Percentiles rank a stretch among this genome's conserved stretches.
Evolutionary conservation across 2,113 vertebrate species (phyloP).

Genomic region (Puma concolor): DNA sequence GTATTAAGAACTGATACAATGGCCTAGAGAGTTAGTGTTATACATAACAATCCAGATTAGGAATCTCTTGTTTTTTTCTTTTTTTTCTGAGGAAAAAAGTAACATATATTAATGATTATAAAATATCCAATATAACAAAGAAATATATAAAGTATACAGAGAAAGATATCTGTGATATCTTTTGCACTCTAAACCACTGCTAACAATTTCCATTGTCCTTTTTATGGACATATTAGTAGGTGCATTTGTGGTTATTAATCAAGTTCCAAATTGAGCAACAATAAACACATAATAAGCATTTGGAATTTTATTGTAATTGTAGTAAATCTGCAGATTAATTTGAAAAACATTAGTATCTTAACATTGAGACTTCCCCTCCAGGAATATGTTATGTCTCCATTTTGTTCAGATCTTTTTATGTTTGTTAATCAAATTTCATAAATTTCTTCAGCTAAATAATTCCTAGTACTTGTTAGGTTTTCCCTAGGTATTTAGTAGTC

Average conservation of each 20-base stretch:
- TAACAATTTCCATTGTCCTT: constrained; percentile 41
- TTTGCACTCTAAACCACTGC: background rate
- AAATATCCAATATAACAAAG: constrained; percentile 26
- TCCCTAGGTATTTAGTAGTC: background rate
- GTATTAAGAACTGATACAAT: constrained; percentile 1
- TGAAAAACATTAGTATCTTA: background rate
- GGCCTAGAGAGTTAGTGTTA: background rate
- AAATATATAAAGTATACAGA: background rate
- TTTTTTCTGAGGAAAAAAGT: background rate
- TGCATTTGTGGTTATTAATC: constrained; percentile 5
- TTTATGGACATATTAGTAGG: constrained; percentile 15
- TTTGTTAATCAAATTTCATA: constrained; percentile 24
- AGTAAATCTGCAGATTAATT: constrained; percentile 43
- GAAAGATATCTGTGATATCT: background rate
- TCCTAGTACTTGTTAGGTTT: constrained; percentile 27
- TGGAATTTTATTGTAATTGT: constrained; percentile 2
- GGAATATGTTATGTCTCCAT: background rate
- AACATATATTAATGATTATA: background rate
- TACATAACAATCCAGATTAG: background rate
- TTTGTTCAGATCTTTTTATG: constrained; percentile 35
- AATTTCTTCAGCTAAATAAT: constrained; percentile 48
- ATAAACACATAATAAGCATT: constrained; percentile 19
- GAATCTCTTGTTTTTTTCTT: background rate
- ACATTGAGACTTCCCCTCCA: constrained; percentile 13
- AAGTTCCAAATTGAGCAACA: constrained; percentile 42